Base-by-base conservation (phyloP, 2,888 invertebrate species). In the Aproaerema taeniolella region DNA sequence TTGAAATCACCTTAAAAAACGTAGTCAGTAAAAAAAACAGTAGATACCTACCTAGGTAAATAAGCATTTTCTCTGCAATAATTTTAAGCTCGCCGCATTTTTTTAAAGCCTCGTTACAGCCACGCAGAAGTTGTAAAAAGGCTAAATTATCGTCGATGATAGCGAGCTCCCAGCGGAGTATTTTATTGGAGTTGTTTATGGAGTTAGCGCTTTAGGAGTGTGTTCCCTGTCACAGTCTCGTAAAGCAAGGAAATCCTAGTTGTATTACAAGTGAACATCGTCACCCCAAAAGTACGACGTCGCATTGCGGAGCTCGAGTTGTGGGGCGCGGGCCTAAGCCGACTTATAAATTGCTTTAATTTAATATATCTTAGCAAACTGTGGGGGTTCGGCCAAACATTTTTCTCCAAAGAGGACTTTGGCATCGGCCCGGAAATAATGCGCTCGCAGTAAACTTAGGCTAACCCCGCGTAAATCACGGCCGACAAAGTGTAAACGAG, bases 311-410 rank as follows among this genome's bases (percentile, higher is more conserved):
- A n/a, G n/a, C n/a, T n/a, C 43, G 49, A 44, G 39, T 47, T 41
- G 41, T 43, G 52, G 58, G 63, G 61, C 43, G 51, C 45, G 54
- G 59, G 55, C 56, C 58, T 60, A 61, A 67, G 65, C 69, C 54
- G 65, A 69, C 70, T 73, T 77, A 78, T 75, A 78, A 78, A 77
- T 78, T 74, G 67, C 73, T 76, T 73, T 79, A 75, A 78, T 78
- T 79, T 77, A 78, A 79, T 75, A 77, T 55, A 71, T 70, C 58
- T 61, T 47, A 47, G 56, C 57, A 50, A 50, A 46, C 49, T 47
- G 49, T 53, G 52, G 41, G 60, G 60, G 58, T 45, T 50, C 49
- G 45, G 56, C 58, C 57, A 56, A 40, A 58, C 57, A 55, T 52
- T 67, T 68, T 66, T 67, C 55, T 46, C 50, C 44, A 31, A 45